Percentiles rank a stretch among this genome's conserved stretches.
phyloP scores from a whole-genome alignment of 2,113 vertebrate species.

The human (Homo sapiens) region DNA sequence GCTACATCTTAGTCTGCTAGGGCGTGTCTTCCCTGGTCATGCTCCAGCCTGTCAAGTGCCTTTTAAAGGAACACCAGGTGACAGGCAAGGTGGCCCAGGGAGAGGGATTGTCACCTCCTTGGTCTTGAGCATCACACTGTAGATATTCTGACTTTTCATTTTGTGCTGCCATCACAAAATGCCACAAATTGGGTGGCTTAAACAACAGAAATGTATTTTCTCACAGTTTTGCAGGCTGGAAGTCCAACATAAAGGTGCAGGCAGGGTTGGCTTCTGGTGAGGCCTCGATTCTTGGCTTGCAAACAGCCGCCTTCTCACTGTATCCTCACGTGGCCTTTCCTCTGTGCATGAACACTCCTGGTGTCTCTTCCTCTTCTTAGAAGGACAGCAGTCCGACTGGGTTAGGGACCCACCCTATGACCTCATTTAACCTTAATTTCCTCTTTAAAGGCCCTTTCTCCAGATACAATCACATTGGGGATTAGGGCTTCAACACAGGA shows the following conservation, averaged over 20 bases:
- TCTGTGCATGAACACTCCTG: neutral
- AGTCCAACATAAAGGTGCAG: neutral
- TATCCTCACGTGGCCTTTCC: neutral
- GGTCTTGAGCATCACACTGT: neutral
- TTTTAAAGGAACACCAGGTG: neutral
- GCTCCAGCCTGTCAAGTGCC: neutral
- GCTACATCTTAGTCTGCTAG: neutral
- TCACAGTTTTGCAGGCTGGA: neutral
- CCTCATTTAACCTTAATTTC: neutral
- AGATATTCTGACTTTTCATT: neutral
- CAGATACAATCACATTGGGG: neutral
- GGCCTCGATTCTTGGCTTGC: neutral
- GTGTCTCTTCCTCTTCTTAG: neutral
- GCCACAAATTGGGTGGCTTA: neutral
- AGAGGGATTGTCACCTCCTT: neutral
- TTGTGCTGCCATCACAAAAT: neutral
- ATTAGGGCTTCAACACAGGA: neutral
- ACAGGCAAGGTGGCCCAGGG: neutral
- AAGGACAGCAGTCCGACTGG: neutral
- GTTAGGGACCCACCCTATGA: neutral
- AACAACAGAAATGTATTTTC: neutral
- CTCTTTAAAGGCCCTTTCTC: neutral
- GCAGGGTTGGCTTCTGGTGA: neutral
- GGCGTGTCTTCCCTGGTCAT: neutral
- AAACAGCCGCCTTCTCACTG: fast-evolving